These are phyloP conservation scores for Ictalurus furcatus DNA, from an alignment of 2,113 vertebrate species.

Conservation along the genomic window DNA sequence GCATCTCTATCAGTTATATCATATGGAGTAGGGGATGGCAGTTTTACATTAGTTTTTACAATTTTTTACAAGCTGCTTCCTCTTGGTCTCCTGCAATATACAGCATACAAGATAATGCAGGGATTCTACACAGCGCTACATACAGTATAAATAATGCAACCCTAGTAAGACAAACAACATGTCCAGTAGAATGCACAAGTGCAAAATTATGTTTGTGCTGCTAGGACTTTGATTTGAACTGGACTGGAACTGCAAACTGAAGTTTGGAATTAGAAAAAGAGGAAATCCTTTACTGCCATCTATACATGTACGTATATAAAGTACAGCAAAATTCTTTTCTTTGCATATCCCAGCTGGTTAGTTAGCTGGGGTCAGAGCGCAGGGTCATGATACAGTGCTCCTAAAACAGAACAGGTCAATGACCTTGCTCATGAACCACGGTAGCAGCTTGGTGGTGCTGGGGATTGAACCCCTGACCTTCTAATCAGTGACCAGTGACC, in stretches of 20 bases:
- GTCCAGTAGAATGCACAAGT: background rate
- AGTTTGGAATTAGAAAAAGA: background rate
- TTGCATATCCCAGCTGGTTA: background rate
- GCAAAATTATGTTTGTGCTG: background rate
- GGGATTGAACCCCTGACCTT: background rate
- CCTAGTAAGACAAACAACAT: background rate
- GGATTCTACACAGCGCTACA: background rate
- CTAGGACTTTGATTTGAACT: background rate
- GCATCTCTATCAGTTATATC: background rate
- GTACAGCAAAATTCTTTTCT: background rate
- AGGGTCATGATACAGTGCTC: background rate
- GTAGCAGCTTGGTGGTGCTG: background rate
- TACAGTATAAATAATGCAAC: conserved; percentile 13
- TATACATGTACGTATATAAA: background rate
- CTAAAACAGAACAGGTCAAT: conserved; percentile 1
- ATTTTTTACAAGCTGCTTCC: background rate
- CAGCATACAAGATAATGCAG: background rate
- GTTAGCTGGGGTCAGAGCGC: background rate
- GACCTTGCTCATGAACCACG: background rate
- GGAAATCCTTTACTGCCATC: no score
- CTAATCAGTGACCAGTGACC: background rate
- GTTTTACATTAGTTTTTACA: background rate
- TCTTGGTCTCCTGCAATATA: background rate
- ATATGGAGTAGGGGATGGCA: background rate
- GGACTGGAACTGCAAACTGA: background rate